phyloP scores from a whole-genome alignment of 2,113 vertebrate species.

The Aptenodytes patagonicus region DNA sequence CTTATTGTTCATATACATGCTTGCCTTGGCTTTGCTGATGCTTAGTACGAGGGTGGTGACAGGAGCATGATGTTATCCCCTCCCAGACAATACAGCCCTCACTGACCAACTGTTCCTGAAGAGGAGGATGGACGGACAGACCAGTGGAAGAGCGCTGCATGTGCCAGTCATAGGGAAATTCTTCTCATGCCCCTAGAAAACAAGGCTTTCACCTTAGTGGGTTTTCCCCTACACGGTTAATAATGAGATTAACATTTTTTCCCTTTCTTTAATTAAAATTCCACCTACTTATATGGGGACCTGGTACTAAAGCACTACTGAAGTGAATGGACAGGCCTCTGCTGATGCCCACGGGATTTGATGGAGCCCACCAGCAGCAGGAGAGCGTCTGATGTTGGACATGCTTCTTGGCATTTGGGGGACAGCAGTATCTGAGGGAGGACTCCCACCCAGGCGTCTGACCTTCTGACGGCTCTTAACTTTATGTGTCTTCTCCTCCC shows the following conservation, averaged over 20 bases:
- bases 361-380: not conserved
- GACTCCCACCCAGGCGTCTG: not conserved
- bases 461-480: not conserved
- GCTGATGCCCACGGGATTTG: not conserved
- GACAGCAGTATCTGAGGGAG: not conserved
- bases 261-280: slow-evolving; percentile 36
- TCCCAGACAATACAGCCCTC: not conserved
- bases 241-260: slow-evolving; percentile 28
- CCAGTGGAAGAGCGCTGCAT: not conserved
- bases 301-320: not conserved
- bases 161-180: not conserved
- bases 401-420: accelerated
- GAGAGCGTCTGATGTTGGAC: accelerated
- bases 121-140: not conserved
- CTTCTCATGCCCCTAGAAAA: not conserved
- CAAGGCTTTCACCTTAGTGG: slow-evolving; percentile 10
- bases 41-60: not conserved
- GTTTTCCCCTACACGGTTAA: not conserved
- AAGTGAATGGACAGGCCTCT: not conserved
- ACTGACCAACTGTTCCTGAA: not conserved
- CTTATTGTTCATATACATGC: not conserved
- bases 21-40: not conserved
- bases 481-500: not conserved
- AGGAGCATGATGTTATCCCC: not conserved
- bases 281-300: not conserved